Evolutionary conservation across 2,113 vertebrate species (phyloP).

Genomic region (Phasianus colchicus): DNA sequence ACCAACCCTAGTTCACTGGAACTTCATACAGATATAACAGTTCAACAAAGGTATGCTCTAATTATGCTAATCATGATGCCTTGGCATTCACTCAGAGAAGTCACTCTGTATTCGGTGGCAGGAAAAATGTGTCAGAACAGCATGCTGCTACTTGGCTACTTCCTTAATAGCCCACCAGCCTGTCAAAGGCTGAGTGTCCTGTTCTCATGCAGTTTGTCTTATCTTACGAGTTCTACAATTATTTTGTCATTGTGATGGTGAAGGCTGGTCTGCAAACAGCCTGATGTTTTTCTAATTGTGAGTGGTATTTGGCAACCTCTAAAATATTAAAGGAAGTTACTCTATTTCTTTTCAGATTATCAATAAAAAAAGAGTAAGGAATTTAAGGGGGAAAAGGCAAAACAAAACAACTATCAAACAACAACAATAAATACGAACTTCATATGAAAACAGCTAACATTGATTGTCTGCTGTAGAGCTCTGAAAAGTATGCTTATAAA

Average conservation of each 20-base stretch:
- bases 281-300: conserved; percentile 34
- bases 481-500: not conserved
- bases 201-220: conserved; percentile 69
- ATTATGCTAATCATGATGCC: conserved; percentile 70
- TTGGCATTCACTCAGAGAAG: conserved; percentile 65
- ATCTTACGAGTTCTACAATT: conserved; percentile 75
- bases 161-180: conserved; percentile 73
- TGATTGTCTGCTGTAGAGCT: not conserved
- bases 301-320: conserved; percentile 57
- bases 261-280: conserved; percentile 60
- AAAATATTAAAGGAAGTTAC: not conserved
- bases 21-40: conserved; percentile 58
- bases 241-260: conserved; percentile 76
- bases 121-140: conserved; percentile 70
- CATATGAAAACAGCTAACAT: not conserved
- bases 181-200: conserved; percentile 73
- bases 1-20: conserved; percentile 41
- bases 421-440: not conserved
- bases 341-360: conserved; percentile 25
- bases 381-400: not conserved
- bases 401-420: not conserved
- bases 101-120: conserved; percentile 57
- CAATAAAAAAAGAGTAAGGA: not conserved
- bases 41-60: conserved; percentile 66
- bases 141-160: conserved; percentile 73